Evolutionary conservation across 2,113 vertebrate species (phyloP), one percentile per base, ranked within the genome.

Genomic region (Synodontis membranacea): DNA sequence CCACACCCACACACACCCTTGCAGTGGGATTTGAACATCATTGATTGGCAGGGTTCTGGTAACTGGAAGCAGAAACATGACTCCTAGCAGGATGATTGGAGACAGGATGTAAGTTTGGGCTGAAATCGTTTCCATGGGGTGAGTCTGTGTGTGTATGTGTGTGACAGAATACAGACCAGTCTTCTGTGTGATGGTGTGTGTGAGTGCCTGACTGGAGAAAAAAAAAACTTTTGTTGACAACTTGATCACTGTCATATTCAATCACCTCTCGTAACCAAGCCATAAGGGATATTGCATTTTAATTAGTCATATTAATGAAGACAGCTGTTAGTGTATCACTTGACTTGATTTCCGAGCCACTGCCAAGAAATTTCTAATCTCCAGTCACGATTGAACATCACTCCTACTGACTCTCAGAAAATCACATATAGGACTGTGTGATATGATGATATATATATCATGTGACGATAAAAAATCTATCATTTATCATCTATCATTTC

Each of bases 241-340:
- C 86, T 89, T 87, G 89, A 89, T 90, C 78, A 82, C 83, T 87
- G 89, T 82, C 89, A 88, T 88, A 88, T 90, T 90, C 87, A 90
- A 90, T 90, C 87, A 87, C 88, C 86, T 90, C 86, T 86, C 81
- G 81, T 85, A 89, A 88, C 58, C 80, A 84, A 84, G 88, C 89
- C 88, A 89, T 89, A 84, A 89, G 86, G 88, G 88, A 86, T 89
- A 82, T 64, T 82, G 70, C 88, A 88, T 90, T 88, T 89, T 90
- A 90, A 90, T 90, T 90, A 90, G 90, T 86, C 82, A 83, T 85
- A 85, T 86, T 89, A 90, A 89, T 89, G 85, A 90, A 89, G 89
- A 84, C 88, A 89, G 90, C 86, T 89, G 90, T 90, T 90, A 76
- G 80, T 88, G 87, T 87, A 86, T 86, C 83, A 87, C 84, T 88